Conservation (phyloP, 2,888 invertebrate species). For the Meghimatium bilineatum region DNA sequence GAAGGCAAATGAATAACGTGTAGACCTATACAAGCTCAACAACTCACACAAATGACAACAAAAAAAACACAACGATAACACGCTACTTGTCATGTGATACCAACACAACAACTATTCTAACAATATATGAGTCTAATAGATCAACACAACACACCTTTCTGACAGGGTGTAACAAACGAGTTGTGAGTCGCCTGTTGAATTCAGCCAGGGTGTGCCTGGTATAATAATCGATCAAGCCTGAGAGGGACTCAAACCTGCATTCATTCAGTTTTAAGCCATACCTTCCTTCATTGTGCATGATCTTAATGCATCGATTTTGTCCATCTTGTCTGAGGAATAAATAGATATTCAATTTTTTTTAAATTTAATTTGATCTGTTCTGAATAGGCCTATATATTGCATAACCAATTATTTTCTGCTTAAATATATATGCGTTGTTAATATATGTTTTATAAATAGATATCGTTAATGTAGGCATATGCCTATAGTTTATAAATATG, state of each 20-base stretch:
- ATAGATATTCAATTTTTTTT: neutral
- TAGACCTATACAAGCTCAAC: neutral
- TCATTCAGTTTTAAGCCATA: conserved; percentile 26
- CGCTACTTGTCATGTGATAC: too few relatives aligned
- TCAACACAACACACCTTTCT: conserved; percentile 37
- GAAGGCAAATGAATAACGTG: neutral
- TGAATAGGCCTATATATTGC: too few relatives aligned
- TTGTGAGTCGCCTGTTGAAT: conserved; percentile 26
- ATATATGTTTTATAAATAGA: too few relatives aligned
- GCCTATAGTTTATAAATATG: too few relatives aligned
- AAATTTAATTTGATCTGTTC: too few relatives aligned
- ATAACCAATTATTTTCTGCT: too few relatives aligned
- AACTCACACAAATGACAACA: neutral
- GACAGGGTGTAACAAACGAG: conserved; percentile 31
- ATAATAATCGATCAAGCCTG: conserved; percentile 20
- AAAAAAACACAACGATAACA: neutral
- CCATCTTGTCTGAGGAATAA: conserved; percentile 33
- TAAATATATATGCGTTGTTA: too few relatives aligned
- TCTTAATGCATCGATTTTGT: conserved; percentile 7
- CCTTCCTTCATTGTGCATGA: neutral
- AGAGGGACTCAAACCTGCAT: conserved; percentile 25
- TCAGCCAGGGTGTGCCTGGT: conserved; percentile 12
- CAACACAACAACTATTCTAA: too few relatives aligned
- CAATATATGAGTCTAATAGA: too few relatives aligned
- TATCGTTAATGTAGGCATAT: too few relatives aligned